These are phyloP conservation scores for Alectoris magna DNA, from an alignment of 2,797 vertebrate genomes.

Conservation along the genomic window DNA sequence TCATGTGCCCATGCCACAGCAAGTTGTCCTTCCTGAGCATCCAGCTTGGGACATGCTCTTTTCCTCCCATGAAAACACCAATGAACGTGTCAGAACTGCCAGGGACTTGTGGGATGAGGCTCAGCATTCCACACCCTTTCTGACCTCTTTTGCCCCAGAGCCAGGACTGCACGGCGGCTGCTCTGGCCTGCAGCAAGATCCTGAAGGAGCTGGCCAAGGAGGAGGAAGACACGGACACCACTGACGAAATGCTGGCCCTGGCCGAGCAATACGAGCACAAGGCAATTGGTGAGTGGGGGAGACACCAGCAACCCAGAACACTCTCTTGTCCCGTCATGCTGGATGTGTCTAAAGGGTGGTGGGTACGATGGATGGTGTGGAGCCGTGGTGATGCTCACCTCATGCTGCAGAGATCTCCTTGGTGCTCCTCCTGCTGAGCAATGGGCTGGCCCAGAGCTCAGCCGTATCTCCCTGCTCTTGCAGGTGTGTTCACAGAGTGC, in stretches of 20 bases:
- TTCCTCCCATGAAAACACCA: accelerated
- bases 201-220: constrained; percentile 90
- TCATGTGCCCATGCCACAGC: neutral
- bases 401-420: neutral
- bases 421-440: neutral
- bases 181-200: constrained; percentile 93
- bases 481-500: constrained; percentile 93
- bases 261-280: constrained; percentile 87
- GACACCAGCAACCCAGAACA: neutral
- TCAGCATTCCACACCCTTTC: neutral
- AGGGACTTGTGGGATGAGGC: neutral
- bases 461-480: accelerated
- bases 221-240: constrained; percentile 86
- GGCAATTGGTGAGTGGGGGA: constrained; percentile 85
- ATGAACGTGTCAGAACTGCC: too few species aligned
- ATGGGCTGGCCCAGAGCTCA: neutral
- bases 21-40: neutral
- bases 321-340: accelerated
- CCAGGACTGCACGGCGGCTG: constrained; percentile 87
- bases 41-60: accelerated
- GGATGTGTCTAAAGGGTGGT: neutral
- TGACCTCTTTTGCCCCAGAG: constrained; percentile 80
- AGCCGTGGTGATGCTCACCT: accelerated
- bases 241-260: constrained; percentile 83
- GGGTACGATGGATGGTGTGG: neutral